Evolutionary conservation across 2,888 invertebrate species (phyloP).

Genomic region (Heliconius erato): DNA sequence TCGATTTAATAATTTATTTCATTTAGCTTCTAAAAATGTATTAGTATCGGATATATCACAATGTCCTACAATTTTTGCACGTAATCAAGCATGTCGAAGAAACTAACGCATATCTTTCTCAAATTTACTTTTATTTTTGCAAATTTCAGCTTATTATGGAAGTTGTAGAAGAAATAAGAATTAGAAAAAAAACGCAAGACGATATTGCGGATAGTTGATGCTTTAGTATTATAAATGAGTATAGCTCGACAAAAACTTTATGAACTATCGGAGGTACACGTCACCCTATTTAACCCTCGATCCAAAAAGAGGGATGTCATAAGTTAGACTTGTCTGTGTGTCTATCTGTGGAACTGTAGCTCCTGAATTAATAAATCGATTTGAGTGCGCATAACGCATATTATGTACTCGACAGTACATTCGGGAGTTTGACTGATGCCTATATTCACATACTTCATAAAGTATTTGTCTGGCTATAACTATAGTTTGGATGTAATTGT

Average conservation of each 20-base stretch:
- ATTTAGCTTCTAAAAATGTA: background rate
- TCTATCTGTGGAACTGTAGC: too few species aligned
- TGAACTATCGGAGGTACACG: too few species aligned
- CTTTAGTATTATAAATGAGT: slow-evolving; percentile 41
- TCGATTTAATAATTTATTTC: too few species aligned
- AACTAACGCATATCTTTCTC: slow-evolving; percentile 21
- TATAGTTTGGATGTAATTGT: slow-evolving; percentile 40
- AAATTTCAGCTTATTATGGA: slow-evolving; percentile 85
- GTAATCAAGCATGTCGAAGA: slow-evolving; percentile 47
- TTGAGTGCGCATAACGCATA: too few species aligned
- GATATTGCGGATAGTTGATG: slow-evolving; percentile 74
- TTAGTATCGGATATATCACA: slow-evolving; percentile 7
- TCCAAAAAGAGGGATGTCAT: too few species aligned
- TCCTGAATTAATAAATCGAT: too few species aligned
- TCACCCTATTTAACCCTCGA: too few species aligned
- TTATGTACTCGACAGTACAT: too few species aligned
- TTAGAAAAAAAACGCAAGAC: slow-evolving; percentile 82
- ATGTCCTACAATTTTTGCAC: background rate
- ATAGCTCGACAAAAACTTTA: background rate
- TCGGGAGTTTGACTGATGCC: too few species aligned
- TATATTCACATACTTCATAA: too few species aligned
- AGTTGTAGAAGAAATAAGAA: slow-evolving; percentile 85
- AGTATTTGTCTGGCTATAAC: slow-evolving; percentile 10
- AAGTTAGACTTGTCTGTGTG: too few species aligned
- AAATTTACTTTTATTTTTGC: slow-evolving; percentile 61